These are phyloP conservation scores for Spheniscus humboldti DNA, from an alignment of 2,797 vertebrate genomes.

Conservation along the genomic window DNA sequence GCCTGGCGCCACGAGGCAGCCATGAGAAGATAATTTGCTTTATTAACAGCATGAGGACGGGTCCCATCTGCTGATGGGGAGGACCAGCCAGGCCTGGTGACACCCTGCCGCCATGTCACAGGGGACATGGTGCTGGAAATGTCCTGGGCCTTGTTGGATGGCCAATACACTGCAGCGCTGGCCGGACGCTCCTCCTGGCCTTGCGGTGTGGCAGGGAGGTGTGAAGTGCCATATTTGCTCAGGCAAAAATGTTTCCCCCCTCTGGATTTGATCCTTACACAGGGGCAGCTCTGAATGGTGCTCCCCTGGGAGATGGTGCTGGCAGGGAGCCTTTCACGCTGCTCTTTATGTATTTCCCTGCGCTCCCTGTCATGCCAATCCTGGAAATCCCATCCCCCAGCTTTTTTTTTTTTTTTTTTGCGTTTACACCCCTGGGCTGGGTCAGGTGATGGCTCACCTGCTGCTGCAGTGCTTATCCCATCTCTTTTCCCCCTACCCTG, in stretches of 20 bases:
- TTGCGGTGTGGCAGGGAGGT: fast-evolving
- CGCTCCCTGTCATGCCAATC: neutral
- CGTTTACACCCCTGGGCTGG: neutral
- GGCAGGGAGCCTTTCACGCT: neutral
- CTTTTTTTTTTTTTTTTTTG: neutral
- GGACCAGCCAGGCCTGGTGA: neutral
- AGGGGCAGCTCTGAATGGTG: neutral
- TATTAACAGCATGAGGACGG: fast-evolving
- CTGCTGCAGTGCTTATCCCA: neutral
- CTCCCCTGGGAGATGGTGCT: neutral
- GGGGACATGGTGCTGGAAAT: neutral
- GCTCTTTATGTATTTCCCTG: neutral
- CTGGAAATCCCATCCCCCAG: neutral
- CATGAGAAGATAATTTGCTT: neutral
- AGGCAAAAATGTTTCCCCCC: neutral
- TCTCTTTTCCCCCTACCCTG: neutral
- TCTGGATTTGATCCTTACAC: neutral
- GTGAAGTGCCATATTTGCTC: neutral
- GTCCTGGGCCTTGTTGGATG: neutral
- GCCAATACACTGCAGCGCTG: fast-evolving
- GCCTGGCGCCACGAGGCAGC: neutral
- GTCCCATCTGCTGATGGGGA: neutral
- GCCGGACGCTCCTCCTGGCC: fast-evolving
- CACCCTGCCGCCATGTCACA: neutral
- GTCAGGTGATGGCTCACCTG: neutral